Percentiles rank a stretch among this genome's conserved stretches.
Evolutionary conservation across 2,797 vertebrate genomes (phyloP).

Genomic region (Oryzias sinensis): DNA sequence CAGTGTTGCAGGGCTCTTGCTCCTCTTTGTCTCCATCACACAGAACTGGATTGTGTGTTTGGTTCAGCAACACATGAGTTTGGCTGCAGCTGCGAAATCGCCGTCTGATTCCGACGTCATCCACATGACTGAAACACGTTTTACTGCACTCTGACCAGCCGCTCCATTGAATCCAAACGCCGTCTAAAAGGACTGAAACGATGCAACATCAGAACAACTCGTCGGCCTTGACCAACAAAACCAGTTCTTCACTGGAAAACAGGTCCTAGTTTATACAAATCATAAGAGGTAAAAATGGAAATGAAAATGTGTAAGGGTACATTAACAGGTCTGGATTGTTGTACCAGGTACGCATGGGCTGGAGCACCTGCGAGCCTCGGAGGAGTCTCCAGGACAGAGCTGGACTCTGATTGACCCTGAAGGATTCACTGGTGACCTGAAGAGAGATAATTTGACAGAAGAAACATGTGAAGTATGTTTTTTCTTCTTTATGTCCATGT

Average conservation of each 20-base stretch:
- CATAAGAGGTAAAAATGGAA: background rate
- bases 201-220: background rate
- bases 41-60: background rate
- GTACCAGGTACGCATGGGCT: constrained; percentile 77
- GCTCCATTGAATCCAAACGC: constrained; percentile 80
- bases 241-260: background rate
- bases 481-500: no score
- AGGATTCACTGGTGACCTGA: constrained; percentile 82
- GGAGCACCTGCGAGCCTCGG: constrained; percentile 79
- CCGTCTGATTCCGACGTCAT: constrained; percentile 72
- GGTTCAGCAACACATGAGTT: background rate
- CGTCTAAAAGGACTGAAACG: constrained; percentile 47
- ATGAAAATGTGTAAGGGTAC: background rate
- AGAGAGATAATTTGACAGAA: background rate
- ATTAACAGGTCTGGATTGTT: background rate
- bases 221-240: background rate
- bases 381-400: constrained; percentile 79
- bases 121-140: constrained; percentile 82
- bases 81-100: constrained; percentile 80
- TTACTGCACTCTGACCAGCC: constrained; percentile 86
- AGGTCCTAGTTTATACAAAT: background rate
- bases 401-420: constrained; percentile 48
- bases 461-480: no score
- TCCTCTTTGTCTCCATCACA: constrained; percentile 78
- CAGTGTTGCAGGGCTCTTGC: constrained; percentile 81